phyloP scores from a whole-genome alignment of 2,113 vertebrate genomes.

The Xiphophorus maculatus region DNA sequence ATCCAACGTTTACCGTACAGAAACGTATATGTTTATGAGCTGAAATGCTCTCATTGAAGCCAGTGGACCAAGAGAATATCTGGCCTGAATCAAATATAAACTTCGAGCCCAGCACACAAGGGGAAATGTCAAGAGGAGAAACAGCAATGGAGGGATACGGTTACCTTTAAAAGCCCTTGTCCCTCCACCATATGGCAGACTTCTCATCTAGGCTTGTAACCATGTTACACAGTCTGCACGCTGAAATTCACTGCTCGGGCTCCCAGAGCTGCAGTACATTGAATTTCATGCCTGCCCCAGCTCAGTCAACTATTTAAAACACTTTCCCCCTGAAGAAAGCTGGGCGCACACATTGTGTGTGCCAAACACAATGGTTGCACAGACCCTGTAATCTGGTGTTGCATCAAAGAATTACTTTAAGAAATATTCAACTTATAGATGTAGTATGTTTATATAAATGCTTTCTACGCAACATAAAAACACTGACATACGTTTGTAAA shows the following conservation, averaged over 20 bases:
- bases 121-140: constrained; percentile 67
- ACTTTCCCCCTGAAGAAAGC: constrained; percentile 41
- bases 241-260: constrained; percentile 74
- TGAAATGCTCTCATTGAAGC: constrained; percentile 58
- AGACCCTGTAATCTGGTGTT: constrained; percentile 53
- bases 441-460: constrained; percentile 37
- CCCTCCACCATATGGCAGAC: constrained; percentile 71
- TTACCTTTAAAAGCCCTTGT: constrained; percentile 81
- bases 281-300: constrained; percentile 60
- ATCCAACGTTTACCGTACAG: constrained; percentile 75
- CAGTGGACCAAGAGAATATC: constrained; percentile 61
- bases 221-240: constrained; percentile 67
- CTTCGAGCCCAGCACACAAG: constrained; percentile 55
- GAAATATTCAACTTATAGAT: constrained; percentile 42
- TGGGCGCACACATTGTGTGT: constrained; percentile 61
- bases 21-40: constrained; percentile 81
- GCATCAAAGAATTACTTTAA: constrained; percentile 34
- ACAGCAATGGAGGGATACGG: constrained; percentile 70
- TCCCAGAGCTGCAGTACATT: constrained; percentile 52
- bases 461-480: constrained; percentile 7
- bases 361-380: constrained; percentile 68
- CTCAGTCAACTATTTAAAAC: constrained; percentile 34
- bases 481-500: neutral
- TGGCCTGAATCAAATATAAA: constrained; percentile 78
- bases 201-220: constrained; percentile 63